Conservation (phyloP, 2,113 vertebrate genomes). For the Chitala chitala region DNA sequence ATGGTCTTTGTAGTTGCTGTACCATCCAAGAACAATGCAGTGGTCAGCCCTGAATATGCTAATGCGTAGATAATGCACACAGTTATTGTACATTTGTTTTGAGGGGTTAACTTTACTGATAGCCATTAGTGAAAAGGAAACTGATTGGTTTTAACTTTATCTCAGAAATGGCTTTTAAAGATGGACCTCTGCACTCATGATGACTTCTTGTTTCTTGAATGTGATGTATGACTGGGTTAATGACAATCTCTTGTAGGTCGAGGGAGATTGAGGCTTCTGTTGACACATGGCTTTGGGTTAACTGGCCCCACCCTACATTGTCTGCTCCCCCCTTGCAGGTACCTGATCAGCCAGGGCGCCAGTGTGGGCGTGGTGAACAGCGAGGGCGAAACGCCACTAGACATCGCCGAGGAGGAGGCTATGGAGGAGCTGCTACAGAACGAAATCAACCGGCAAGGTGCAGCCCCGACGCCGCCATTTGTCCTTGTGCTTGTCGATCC, state of each 20-base stretch:
- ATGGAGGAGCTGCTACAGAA: constrained; percentile 98
- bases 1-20: too few relatives aligned
- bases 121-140: too few relatives aligned
- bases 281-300: background rate
- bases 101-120: too few relatives aligned
- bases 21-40: too few relatives aligned
- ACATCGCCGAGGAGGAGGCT: constrained; percentile 95
- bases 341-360: constrained; percentile 91
- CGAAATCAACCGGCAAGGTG: constrained; percentile 97
- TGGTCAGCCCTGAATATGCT: too few relatives aligned
- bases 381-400: constrained; percentile 95
- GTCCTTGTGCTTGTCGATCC: too few relatives aligned
- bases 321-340: constrained; percentile 67
- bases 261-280: background rate
- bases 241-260: background rate
- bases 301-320: background rate
- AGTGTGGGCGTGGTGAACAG: constrained; percentile 95
- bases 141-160: too few relatives aligned
- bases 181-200: background rate
- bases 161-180: too few relatives aligned
- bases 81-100: too few relatives aligned
- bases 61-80: too few relatives aligned
- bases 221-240: background rate
- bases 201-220: too few relatives aligned
- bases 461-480: too few relatives aligned